These are phyloP conservation scores for Nyctibius bracteatus DNA, from an alignment of 2,113 vertebrate species.

Conservation along the genomic window DNA sequence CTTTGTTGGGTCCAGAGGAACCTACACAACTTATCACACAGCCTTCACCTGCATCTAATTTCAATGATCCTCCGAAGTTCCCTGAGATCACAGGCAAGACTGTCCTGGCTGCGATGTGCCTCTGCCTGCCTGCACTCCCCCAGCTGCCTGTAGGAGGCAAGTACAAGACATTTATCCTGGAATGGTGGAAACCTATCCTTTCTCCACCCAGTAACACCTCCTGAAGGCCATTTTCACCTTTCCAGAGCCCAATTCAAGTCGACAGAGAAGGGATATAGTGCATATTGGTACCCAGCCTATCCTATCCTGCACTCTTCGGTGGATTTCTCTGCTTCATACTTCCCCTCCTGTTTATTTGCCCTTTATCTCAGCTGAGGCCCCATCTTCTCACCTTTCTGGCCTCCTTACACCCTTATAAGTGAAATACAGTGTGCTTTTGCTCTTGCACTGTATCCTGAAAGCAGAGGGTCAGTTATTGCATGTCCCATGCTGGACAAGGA, in stretches of 20 bases:
- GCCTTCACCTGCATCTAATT: background rate
- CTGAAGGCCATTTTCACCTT: background rate
- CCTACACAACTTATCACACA: background rate
- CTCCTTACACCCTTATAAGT: background rate
- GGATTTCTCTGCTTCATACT: background rate
- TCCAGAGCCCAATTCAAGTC: background rate
- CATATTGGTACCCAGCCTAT: background rate
- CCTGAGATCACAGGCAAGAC: background rate
- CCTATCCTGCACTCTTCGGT: too few species aligned
- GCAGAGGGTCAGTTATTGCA: background rate
- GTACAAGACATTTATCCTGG: background rate
- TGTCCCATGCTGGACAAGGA: background rate
- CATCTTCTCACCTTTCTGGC: background rate
- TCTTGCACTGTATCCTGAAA: background rate
- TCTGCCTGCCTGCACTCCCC: background rate
- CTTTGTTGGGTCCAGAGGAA: background rate
- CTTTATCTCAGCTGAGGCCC: background rate
- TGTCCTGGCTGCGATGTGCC: background rate
- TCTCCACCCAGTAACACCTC: background rate
- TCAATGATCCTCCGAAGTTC: background rate
- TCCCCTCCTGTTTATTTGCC: background rate
- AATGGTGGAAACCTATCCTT: background rate
- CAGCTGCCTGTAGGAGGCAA: background rate
- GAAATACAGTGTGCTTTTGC: background rate
- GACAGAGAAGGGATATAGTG: background rate